Base-by-base conservation (phyloP, 2,797 vertebrate genomes). In the Scolopax bukidnonensis region DNA sequence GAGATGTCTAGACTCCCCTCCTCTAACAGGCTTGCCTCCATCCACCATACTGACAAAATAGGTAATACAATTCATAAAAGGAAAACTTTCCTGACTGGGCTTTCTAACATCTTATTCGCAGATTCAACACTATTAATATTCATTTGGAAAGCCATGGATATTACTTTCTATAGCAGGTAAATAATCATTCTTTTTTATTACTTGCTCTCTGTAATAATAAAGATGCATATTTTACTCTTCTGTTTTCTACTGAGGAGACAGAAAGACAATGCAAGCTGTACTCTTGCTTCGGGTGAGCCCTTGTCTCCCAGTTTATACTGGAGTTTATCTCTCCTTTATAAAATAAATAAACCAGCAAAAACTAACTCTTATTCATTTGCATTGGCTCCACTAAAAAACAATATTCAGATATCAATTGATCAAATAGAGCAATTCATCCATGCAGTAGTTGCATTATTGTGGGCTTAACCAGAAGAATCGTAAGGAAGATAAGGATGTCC, bases 131-230 rank as follows among this genome's bases (percentile, higher is more conserved):
- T 50, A 87, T 96, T 96, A 91, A 70, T 96, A 77, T 91, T 81
- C n/a, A 4, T 80, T 96, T 97, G 61, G 71, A 95, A 95, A 96
- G 54, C 51, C 54, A 63, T 30, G 6, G n/a, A 41, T 92, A 80
- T 96, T 89, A 68, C 63, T 82, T 96, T 75, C 76, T 63, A 20
- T 40, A 91, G 28, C 47, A 86, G 84, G 78, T 87, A 96, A 96
- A 89, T 87, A 95, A 96, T 54, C 2, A 90, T 92, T 64, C 10
- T 83, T 95, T 89, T 95, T 93, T 77, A 92, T 76, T 95, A 78
- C 32, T 81, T 93, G 64, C 28, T 77, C 28, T 87, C 81, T 86
- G 67, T 51, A 88, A 56, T 78, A 92, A 82, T 73, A 87, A 84
- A 90, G 77, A 90, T 51, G 38, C 75, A 32, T 67, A 86, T 79